phyloP scores from a whole-genome alignment of 2,113 vertebrate species.

The Guaruba guarouba region DNA sequence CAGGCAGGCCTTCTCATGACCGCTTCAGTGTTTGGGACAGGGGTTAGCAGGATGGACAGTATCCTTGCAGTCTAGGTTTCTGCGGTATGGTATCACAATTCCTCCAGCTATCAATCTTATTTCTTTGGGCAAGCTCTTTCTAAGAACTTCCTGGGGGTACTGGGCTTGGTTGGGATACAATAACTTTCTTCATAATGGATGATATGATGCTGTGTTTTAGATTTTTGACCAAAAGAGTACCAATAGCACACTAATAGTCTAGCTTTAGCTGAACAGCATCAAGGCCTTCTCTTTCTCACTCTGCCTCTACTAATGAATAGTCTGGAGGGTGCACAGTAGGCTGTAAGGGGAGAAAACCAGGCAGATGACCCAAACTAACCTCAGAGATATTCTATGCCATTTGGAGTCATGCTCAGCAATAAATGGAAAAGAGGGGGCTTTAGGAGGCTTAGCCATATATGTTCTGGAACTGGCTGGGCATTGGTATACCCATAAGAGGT shows the following conservation, averaged over 20 bases:
- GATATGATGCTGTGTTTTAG: not conserved
- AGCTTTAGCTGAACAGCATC: not conserved
- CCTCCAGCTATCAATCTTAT: not conserved
- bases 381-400: not conserved
- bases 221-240: not conserved
- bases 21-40: not conserved
- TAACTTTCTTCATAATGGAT: not conserved
- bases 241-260: not conserved
- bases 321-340: not conserved
- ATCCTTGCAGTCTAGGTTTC: not conserved
- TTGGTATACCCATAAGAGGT: not conserved
- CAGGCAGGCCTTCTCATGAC: not conserved
- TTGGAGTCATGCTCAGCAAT: not conserved
- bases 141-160: not conserved
- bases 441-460: not conserved
- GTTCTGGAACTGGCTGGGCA: not conserved
- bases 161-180: not conserved
- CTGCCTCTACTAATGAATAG: not conserved
- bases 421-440: not conserved
- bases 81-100: not conserved
- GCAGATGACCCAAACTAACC: not conserved
- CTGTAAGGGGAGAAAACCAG: not conserved
- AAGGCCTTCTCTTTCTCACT: not conserved
- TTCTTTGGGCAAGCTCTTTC: not conserved
- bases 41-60: not conserved